Conservation (phyloP, 1,140 invertebrate genomes). For the Aradophagus sp. region DNA sequence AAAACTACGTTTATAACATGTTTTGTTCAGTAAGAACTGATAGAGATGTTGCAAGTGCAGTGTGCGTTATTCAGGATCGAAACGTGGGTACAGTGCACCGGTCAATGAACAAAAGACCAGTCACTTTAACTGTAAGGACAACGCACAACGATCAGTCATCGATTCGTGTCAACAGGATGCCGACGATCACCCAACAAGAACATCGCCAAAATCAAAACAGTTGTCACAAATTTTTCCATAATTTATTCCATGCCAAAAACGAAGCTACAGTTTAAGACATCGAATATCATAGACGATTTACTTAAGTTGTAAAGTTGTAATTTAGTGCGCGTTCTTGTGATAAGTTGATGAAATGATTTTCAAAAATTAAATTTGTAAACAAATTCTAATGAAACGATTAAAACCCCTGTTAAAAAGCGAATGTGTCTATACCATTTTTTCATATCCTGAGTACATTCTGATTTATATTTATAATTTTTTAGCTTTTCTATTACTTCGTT, state of each 20-base stretch:
- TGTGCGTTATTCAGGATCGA: conserved; percentile 36
- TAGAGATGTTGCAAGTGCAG: conserved; percentile 5
- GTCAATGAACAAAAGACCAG: neutral
- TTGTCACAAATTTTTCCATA: conserved; percentile 27
- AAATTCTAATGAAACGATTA: no score
- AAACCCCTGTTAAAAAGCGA: no score
- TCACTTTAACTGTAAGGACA: neutral
- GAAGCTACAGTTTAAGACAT: conserved; percentile 31
- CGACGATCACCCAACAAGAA: conserved; percentile 3
- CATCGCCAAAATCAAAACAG: conserved; percentile 19
- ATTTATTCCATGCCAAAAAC: conserved; percentile 32
- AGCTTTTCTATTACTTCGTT: no score
- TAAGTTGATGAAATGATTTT: no score
- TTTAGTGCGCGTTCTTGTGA: no score
- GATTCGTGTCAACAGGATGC: neutral
- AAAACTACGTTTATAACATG: conserved; percentile 31
- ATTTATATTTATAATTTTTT: no score
- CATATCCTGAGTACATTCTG: no score
- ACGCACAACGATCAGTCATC: neutral
- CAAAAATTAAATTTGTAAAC: no score
- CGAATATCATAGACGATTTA: no score
- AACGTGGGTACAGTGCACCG: conserved; percentile 4
- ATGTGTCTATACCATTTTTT: no score
- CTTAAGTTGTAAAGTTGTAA: no score
- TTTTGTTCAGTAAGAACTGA: conserved; percentile 25